These are phyloP conservation scores for Neotragus moschatus DNA, from an alignment of 2,113 vertebrate species.

Conservation along the genomic window DNA sequence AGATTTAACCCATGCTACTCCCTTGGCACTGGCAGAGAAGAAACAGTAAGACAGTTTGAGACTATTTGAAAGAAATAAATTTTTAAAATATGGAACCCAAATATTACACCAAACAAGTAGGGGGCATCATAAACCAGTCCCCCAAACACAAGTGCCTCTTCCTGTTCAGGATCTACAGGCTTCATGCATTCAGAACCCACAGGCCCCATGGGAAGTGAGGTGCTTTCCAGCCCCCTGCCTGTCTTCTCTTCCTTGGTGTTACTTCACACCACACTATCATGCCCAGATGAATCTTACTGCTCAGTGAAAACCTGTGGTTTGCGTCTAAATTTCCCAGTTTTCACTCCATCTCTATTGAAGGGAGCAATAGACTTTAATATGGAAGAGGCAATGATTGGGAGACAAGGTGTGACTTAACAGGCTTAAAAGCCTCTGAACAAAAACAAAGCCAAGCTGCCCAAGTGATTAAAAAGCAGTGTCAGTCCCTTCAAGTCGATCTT, in stretches of 20 bases:
- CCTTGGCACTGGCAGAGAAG: background rate
- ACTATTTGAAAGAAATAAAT: background rate
- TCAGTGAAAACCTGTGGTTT: constrained; percentile 33
- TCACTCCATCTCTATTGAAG: constrained; percentile 26
- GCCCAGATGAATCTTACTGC: background rate
- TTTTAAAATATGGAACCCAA: background rate
- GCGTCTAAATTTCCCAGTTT: constrained; percentile 22
- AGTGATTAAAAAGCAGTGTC: constrained; percentile 3
- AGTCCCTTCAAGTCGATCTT: background rate
- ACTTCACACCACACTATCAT: background rate
- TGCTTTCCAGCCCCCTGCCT: background rate
- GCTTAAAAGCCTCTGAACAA: constrained; percentile 32
- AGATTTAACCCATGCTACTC: constrained; percentile 25
- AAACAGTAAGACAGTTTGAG: background rate
- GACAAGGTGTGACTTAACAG: constrained; percentile 61
- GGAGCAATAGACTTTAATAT: constrained; percentile 55
- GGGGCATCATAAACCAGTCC: background rate
- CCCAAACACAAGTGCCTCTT: background rate
- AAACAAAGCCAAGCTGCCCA: constrained; percentile 53
- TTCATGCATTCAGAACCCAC: background rate
- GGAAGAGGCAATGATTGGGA: constrained; percentile 58
- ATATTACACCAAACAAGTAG: background rate
- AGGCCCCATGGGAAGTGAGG: fast-evolving
- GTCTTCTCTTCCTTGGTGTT: background rate
- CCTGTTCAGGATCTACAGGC: background rate